Evolutionary conservation across 1,140 invertebrate genomes (phyloP).

Genomic region (Hycleus cichorii): DNA sequence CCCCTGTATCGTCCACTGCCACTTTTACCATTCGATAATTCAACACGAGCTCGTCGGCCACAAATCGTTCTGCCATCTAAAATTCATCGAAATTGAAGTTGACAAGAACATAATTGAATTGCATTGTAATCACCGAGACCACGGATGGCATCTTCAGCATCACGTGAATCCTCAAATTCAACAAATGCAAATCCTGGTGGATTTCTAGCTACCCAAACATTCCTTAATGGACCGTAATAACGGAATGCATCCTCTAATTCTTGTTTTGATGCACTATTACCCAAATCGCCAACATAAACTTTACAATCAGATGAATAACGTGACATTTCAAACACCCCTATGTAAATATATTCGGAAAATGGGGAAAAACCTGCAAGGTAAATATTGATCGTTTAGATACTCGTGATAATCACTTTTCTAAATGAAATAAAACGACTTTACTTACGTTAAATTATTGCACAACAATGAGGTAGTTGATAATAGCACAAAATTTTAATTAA

Average conservation of each 20-base stretch:
- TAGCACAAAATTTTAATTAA: no score
- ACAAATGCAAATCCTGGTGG: conserved; percentile 93
- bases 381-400: no score
- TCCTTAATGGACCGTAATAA: conserved; percentile 87
- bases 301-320: conserved; percentile 83
- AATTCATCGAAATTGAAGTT: background rate
- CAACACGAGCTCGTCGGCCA: conserved; percentile 82
- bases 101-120: conserved; percentile 7
- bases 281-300: conserved; percentile 93
- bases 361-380: no score
- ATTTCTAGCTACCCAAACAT: conserved; percentile 93
- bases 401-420: no score
- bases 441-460: no score
- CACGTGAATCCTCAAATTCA: conserved; percentile 83
- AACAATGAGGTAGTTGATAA: no score
- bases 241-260: conserved; percentile 90
- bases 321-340: conserved; percentile 50
- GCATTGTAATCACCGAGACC: conserved; percentile 49
- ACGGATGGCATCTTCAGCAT: conserved; percentile 88
- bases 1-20: conserved; percentile 51
- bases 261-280: conserved; percentile 78
- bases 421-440: no score
- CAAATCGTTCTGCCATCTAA: conserved; percentile 73
- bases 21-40: conserved; percentile 81
- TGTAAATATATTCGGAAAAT: no score